Evolutionary conservation across 1,140 invertebrate genomes (phyloP).

Genomic region (Pectinophora gossypiella): DNA sequence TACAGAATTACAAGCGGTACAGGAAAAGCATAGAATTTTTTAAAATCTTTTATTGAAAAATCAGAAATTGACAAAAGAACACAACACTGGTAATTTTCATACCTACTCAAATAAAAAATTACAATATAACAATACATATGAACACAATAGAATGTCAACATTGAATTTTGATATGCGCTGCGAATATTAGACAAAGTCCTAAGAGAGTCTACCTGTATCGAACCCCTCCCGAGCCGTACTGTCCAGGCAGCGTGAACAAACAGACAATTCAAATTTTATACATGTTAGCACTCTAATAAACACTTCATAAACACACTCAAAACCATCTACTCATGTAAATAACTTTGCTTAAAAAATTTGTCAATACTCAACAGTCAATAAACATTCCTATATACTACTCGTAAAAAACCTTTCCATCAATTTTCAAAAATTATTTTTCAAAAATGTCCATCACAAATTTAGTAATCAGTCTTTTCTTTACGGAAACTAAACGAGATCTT

Average conservation of each 20-base stretch:
- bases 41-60: conserved; percentile 44
- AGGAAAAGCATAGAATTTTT: conserved; percentile 50
- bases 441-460: conserved; percentile 15
- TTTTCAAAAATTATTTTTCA: conserved; percentile 24
- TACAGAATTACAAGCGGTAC: conserved; percentile 9
- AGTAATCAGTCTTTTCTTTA: conserved; percentile 12
- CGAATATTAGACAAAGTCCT: conserved; percentile 15
- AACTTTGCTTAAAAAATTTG: conserved; percentile 35
- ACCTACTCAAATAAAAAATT: conserved; percentile 41
- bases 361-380: conserved; percentile 47
- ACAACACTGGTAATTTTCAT: conserved; percentile 47
- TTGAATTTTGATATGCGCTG: conserved; percentile 24
- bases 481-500: not conserved
- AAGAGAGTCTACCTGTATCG: conserved; percentile 55
- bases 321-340: conserved; percentile 34
- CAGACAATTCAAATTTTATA: conserved; percentile 33
- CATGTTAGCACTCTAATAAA: conserved; percentile 32
- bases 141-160: conserved; percentile 31
- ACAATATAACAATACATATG: conserved; percentile 41
- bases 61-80: conserved; percentile 50
- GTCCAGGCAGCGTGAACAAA: conserved; percentile 57
- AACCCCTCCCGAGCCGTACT: conserved; percentile 64
- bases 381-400: conserved; percentile 23
- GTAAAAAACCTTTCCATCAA: conserved; percentile 21
- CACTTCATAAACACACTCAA: conserved; percentile 47